phyloP scores from a whole-genome alignment of 37 sponge, comb jelly and placozoan genomes.

The Ianthella basta region DNA sequence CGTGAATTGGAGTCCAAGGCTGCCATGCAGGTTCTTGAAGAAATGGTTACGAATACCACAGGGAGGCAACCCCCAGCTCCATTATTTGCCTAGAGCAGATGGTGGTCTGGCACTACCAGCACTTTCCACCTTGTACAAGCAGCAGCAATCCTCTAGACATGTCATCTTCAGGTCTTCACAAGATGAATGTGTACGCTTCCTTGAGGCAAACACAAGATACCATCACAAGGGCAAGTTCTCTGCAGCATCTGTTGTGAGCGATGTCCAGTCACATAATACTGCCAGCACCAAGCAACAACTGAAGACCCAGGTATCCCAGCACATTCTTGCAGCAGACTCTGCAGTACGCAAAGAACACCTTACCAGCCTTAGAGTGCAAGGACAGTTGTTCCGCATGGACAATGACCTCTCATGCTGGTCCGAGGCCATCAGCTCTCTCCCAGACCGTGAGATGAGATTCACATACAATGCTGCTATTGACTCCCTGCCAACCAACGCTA shows the following conservation, averaged over 20 bases:
- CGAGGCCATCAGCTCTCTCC: not conserved
- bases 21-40: not conserved
- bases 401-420: too few species aligned
- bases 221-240: not conserved
- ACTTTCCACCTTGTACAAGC: not conserved
- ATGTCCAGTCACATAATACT: not conserved
- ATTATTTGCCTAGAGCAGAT: too few species aligned
- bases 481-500: not conserved
- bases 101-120: not conserved
- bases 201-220: not conserved
- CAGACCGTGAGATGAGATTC: constrained; percentile 6
- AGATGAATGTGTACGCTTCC: not conserved
- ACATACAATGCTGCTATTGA: not conserved
- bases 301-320: not conserved
- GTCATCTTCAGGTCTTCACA: not conserved
- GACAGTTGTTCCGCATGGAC: too few species aligned
- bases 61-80: too few species aligned
- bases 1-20: not conserved
- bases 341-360: not conserved
- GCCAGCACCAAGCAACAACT: not conserved
- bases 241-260: not conserved
- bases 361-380: too few species aligned
- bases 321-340: not conserved
- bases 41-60: too few species aligned
- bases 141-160: not conserved